Base-by-base conservation (phyloP, 2,888 invertebrate species). In the Molanna angustata region DNA sequence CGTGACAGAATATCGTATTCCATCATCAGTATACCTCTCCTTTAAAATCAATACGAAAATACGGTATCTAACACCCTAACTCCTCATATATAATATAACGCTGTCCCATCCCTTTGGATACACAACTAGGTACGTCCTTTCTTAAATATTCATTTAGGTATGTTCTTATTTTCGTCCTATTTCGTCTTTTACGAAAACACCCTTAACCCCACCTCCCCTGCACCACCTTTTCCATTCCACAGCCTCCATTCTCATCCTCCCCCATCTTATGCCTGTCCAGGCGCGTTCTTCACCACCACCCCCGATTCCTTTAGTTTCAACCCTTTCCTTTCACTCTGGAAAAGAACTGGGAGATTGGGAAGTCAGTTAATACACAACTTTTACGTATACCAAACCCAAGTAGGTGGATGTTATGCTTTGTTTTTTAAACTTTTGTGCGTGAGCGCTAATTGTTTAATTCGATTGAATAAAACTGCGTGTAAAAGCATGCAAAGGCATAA, bases 111-210 rank as follows among this genome's bases (percentile, higher is more conserved):
- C 41, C 14, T 40, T 20, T 33, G 42, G 17, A 47, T 46, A 50
- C 49, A 49, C 47, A 52, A 43, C n/a, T n/a, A n/a, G n/a, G 54
- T 48, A 55, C 48, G 50, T 53, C 56, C 55, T 59, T 59, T 59
- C 59, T 59, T 59, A 56, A 59, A 59, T 59, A 59, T 59, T 59
- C 59, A 59, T 59, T 56, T 59, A 59, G 59, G 59, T 59, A 59
- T 59, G 59, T 59, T 59, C 59, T 59, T 56, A 59, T 59, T 59
- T 59, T 59, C 59, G 56, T 59, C 56, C 59, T 59, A 59, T 59
- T 59, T 59, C 59, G 59, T 59, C 59, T 56, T 58, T 56, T 58
- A 52, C 58, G 53, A 58, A 58, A 58, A 55, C 58, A 58, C 58
- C 58, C 58, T 42, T 21, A n/a, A 16, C 43, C 35, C 33, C 37